Evolutionary conservation across 2,888 invertebrate genomes (phyloP).

Genomic region (Tenthredo distinguenda): DNA sequence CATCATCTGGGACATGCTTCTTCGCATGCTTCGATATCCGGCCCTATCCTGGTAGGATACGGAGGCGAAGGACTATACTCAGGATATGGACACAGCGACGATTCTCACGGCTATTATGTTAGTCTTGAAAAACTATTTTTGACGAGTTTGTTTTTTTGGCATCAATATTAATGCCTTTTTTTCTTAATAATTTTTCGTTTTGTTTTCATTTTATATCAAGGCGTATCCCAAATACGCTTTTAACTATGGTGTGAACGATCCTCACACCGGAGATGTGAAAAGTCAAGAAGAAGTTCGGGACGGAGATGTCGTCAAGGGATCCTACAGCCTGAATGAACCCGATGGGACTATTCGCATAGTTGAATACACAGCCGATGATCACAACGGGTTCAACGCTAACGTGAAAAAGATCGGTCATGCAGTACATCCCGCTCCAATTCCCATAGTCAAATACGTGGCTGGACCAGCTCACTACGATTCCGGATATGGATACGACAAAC

Average conservation of each 20-base stretch:
- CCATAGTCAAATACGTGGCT: conserved; percentile 70
- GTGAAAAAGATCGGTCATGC: conserved; percentile 72
- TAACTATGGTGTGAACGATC: conserved; percentile 72
- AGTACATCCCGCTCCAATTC: conserved; percentile 67
- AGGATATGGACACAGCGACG: conserved; percentile 16
- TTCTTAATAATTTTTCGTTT: neutral
- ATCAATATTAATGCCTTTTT: neutral
- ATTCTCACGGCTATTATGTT: conserved; percentile 12
- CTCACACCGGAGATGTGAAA: conserved; percentile 71
- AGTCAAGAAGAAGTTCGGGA: conserved; percentile 70
- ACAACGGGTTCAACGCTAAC: conserved; percentile 72
- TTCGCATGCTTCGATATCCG: conserved; percentile 30
- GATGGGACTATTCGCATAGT: conserved; percentile 72
- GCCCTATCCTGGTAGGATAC: neutral
- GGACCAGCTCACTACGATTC: conserved; percentile 59
- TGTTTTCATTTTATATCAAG: conserved; percentile 59
- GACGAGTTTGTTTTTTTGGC: neutral
- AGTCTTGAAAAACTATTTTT: neutral
- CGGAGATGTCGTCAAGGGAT: conserved; percentile 71
- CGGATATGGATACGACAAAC: conserved; percentile 68
- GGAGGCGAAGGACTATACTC: neutral
- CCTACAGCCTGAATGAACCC: conserved; percentile 71
- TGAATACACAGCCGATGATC: conserved; percentile 72
- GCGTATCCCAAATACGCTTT: conserved; percentile 75
- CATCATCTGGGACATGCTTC: conserved; percentile 47